phyloP scores from a whole-genome alignment of 2,797 vertebrate species.

The Leptodactylus fallax region DNA sequence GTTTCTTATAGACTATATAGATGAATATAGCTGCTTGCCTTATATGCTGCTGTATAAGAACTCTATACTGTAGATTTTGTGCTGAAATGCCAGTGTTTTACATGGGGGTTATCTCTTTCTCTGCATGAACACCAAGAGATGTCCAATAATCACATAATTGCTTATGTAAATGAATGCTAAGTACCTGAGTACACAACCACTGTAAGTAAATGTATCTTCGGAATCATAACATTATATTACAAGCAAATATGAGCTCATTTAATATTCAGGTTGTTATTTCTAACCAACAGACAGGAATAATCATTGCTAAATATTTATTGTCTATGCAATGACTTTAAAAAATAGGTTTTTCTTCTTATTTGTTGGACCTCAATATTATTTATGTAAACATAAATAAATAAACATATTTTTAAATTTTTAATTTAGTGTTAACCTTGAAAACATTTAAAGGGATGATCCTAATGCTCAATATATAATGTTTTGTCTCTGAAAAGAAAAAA shows the following conservation, averaged over 20 bases:
- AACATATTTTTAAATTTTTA: too few relatives aligned
- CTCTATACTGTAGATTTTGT: background rate
- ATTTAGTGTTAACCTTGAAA: too few relatives aligned
- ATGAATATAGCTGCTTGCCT: background rate
- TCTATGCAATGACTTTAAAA: background rate
- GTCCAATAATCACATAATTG: conserved; percentile 37
- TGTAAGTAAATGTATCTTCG: conserved; percentile 42
- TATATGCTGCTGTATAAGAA: background rate
- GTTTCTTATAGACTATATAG: background rate
- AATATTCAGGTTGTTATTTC: conserved; percentile 16
- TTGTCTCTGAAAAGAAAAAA: too few relatives aligned
- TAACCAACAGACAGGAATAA: background rate
- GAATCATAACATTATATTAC: conserved; percentile 39
- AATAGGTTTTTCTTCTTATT: background rate
- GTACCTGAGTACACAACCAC: conserved; percentile 37
- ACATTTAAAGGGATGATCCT: too few relatives aligned
- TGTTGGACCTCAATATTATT: background rate
- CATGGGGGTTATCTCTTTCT: background rate
- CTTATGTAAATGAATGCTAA: conserved; percentile 43
- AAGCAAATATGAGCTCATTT: conserved; percentile 39
- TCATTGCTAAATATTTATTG: conserved; percentile 15
- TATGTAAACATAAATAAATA: too few relatives aligned
- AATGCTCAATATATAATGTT: too few relatives aligned
- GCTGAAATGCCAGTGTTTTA: background rate
- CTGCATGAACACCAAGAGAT: conserved; percentile 4